phyloP scores from a whole-genome alignment of 1,140 invertebrate genomes.

The Argopecten irradians region DNA sequence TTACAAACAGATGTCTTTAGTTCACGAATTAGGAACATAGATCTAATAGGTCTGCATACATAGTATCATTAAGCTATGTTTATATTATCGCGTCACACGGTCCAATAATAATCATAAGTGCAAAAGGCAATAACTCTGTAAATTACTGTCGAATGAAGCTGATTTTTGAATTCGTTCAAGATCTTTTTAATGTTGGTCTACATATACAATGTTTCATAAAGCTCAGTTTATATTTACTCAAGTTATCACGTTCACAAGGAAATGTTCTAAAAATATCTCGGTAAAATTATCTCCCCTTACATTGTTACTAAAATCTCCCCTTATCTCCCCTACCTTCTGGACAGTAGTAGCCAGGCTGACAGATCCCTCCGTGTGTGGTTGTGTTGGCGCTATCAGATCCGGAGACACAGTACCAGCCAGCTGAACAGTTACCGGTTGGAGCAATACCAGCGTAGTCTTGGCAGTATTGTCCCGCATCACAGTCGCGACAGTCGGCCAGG shows the following conservation, averaged over 20 bases:
- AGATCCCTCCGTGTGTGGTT: conserved; percentile 68
- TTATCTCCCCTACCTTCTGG: conserved; percentile 62
- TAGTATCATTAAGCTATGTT: too few relatives aligned
- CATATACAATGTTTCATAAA: too few relatives aligned
- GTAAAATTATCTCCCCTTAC: not conserved
- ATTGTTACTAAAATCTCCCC: not conserved
- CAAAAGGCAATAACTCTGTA: too few relatives aligned
- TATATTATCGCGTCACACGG: not conserved
- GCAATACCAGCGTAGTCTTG: conserved; percentile 64
- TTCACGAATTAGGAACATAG: too few relatives aligned
- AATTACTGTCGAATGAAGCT: too few relatives aligned
- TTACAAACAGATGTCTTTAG: too few relatives aligned
- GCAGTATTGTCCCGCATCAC: conserved; percentile 72
- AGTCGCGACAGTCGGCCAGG: conserved; percentile 60
- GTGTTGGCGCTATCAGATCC: conserved; percentile 67
- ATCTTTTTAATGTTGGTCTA: too few relatives aligned
- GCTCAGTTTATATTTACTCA: too few relatives aligned
- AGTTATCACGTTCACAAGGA: too few relatives aligned
- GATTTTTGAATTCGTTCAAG: too few relatives aligned
- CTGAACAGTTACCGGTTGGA: conserved; percentile 72
- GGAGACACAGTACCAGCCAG: conserved; percentile 72
- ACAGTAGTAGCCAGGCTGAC: conserved; percentile 70
- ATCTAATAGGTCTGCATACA: too few relatives aligned
- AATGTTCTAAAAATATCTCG: too few relatives aligned
- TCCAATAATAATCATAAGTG: not conserved